Base-by-base conservation (phyloP, 2,113 vertebrate species). In the Oryzias curvinotus region DNA sequence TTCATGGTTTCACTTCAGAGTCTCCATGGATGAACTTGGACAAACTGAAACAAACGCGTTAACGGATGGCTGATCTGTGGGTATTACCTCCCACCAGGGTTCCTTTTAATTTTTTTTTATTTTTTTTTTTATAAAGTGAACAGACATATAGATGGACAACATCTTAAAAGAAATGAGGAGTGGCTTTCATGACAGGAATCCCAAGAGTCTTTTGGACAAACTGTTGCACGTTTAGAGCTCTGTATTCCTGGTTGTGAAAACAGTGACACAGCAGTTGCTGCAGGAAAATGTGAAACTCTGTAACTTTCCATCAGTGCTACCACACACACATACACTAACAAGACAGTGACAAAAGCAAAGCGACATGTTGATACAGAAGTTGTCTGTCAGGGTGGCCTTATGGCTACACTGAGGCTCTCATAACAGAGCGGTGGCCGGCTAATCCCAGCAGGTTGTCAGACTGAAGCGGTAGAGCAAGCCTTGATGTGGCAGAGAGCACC, bases 361-460 rank as follows among this genome's bases (percentile, higher is more conserved):
- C 14, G 43, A 75, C 71, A 66, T n/a, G 14, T 57, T 8, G 63
- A 59, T 64, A 65, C 71, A 76, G 65, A 68, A 61, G 76, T 75
- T 64, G 4, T 62, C 62, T 68, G 59, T 28, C 83, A 54, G 84
- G 87, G 87, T 88, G 87, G 87, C 52, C 84, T 30, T 45, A 49
- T 17, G 17, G 76, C 63, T 57, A 86, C 65, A 62, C 21, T 0
- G 50, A 57, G 62, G 58, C 48, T 84, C 75, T 44, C 51, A 1
- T 80, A 43, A 78, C 80, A 56, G 13, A 54, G 60, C 69, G 72
- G 69, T 54, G 72, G 69, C 65, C 41, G 44, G 52, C 52, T 49
- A 69, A 64, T 65, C 72, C 65, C 70, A 55, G 65, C 75, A 64
- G 68, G 68, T 12, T 19, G 51, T 28, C 60, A 23, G 28, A 26